Evolutionary conservation across 2,888 invertebrate species (phyloP).

Genomic region (Acrocyrtus sp.): DNA sequence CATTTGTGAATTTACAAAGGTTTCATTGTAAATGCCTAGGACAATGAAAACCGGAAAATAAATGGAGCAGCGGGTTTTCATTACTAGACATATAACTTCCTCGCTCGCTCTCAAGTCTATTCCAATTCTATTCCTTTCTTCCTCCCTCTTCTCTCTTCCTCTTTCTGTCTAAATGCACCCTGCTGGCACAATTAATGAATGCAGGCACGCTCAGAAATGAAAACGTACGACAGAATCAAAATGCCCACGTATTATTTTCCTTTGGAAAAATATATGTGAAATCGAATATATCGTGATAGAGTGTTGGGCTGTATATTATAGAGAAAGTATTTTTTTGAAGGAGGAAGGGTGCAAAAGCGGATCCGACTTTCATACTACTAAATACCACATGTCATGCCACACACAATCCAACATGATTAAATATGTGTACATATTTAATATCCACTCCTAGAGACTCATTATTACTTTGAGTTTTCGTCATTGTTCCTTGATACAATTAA

Average conservation of each 20-base stretch:
- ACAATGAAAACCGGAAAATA: constrained; percentile 46
- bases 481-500: constrained; percentile 42
- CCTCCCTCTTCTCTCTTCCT: neutral
- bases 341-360: no score
- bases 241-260: no score
- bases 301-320: no score
- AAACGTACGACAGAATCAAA: neutral
- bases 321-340: no score
- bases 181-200: constrained; percentile 51
- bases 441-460: no score
- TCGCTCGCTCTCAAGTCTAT: neutral
- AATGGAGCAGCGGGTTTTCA: constrained; percentile 33
- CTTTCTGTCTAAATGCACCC: constrained; percentile 27
- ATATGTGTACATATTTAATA: constrained; percentile 9
- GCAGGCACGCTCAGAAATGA: constrained; percentile 51
- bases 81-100: neutral
- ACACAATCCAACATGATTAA: constrained; percentile 23
- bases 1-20: no score
- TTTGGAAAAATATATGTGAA: no score
- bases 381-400: constrained; percentile 43
- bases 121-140: constrained; percentile 10
- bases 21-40: no score
- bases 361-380: no score
- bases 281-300: no score
- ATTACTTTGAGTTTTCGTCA: no score